phyloP scores from a whole-genome alignment of 2,797 vertebrate genomes.

The Taeniopygia guttata region DNA sequence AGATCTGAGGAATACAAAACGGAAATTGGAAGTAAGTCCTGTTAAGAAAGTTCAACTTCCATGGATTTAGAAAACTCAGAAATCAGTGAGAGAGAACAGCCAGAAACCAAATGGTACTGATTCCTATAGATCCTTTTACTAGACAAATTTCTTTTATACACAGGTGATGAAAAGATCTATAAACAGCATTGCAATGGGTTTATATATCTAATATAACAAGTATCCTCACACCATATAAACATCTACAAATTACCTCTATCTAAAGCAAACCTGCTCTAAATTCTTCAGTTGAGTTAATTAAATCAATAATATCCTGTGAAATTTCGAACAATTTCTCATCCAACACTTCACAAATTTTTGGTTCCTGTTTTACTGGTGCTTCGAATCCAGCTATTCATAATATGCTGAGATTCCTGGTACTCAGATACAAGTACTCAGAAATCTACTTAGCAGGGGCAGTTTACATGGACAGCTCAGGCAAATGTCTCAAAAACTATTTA shows the following conservation, averaged over 20 bases:
- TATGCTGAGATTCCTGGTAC: background rate
- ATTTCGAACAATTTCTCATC: constrained; percentile 46
- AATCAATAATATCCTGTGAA: constrained; percentile 21
- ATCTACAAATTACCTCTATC: background rate
- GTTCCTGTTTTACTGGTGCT: background rate
- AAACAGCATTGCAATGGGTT: background rate
- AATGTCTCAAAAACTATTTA: background rate
- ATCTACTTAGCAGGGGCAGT: background rate
- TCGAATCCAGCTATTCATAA: background rate
- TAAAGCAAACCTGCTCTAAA: constrained; percentile 41
- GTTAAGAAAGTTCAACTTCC: background rate
- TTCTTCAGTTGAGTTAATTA: constrained; percentile 39
- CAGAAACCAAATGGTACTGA: background rate
- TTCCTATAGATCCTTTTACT: background rate
- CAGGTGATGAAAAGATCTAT: background rate
- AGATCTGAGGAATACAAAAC: background rate
- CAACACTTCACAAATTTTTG: background rate
- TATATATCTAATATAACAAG: constrained; percentile 33
- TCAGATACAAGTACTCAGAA: background rate
- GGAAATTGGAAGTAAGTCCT: background rate
- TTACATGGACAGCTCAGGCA: background rate
- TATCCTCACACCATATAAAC: background rate
- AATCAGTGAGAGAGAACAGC: background rate
- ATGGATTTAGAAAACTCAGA: background rate
- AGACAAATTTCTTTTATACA: background rate